Percentiles rank a stretch among this genome's conserved stretches.
Conservation (phyloP, 2,797 vertebrate species). For the Ptychadena robeensis region DNA sequence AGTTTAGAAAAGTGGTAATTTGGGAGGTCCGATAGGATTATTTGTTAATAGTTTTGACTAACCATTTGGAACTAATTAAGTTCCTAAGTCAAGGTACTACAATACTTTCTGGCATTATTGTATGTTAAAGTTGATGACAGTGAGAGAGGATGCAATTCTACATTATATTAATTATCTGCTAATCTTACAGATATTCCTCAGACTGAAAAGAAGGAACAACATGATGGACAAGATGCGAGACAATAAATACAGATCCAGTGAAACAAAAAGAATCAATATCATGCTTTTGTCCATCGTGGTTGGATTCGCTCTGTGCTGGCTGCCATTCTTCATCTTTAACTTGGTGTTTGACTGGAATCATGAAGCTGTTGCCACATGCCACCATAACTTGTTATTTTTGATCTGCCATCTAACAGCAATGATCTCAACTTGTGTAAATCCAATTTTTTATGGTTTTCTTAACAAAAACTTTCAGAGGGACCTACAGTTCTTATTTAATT, state of each 20-base stretch:
- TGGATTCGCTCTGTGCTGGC: conserved; percentile 85
- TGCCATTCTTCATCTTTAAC: conserved; percentile 87
- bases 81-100: no score
- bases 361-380: conserved; percentile 80
- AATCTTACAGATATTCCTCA: conserved; percentile 80
- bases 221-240: conserved; percentile 88
- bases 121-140: not conserved
- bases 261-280: conserved; percentile 84
- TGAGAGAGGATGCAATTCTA: not conserved
- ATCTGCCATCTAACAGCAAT: conserved; percentile 86
- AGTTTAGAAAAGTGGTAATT: no score
- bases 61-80: no score
- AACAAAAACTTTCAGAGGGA: conserved; percentile 89
- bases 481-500: conserved; percentile 81
- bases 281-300: conserved; percentile 88
- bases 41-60: no score
- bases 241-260: conserved; percentile 81
- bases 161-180: not conserved
- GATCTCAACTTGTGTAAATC: conserved; percentile 87
- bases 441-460: conserved; percentile 87
- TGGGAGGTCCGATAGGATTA: no score
- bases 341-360: conserved; percentile 86
- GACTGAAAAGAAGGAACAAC: conserved; percentile 80
- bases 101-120: not conserved
- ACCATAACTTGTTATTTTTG: conserved; percentile 83